Base-by-base conservation (phyloP, 2,797 vertebrate genomes). In the Artibeus lituratus region DNA sequence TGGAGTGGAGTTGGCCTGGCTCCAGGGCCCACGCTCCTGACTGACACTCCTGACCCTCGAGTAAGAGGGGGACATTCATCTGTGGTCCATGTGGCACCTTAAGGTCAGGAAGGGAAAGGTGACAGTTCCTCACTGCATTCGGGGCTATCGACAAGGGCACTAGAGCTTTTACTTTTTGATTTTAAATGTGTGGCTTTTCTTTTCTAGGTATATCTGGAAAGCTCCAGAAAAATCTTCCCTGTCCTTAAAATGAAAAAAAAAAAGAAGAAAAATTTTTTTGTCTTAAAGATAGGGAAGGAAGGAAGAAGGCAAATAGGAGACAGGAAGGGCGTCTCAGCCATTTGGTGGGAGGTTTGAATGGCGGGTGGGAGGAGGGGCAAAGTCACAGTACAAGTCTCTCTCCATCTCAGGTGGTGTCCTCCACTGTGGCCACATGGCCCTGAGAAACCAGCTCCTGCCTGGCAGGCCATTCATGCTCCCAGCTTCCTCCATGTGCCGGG, bases 11-110 rank as follows among this genome's bases (percentile, higher is more conserved):
- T 5, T 7, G 51, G 22, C 49, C 21, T 7, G 21, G 11, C 19
- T 42, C 47, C 8, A 6, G 24, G 29, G 9, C 15, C n/a, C 24
- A 2, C 0, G 19, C 22, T 39, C 24, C 53, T 29, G 10, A 24
- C 16, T 7, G 37, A 4, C 49, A 7, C 32, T 37, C 15, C 24
- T 2, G 0, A 2, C 5, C 21, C 35, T 29, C 2, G 0, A 9
- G 42, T 26, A 3, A 76, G 35, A 47, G 0, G 0, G 19, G 29
- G 22, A 55, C 2, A 0, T 32, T 26, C 6, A 0, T 59, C 29
- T 26, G 9, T 1, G 10, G 55, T 49, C 39, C 62, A 32, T 8
- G 1, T 10, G 55, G 57, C 11, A 5, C 44, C 14, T 19, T 5
- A 37, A 35, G 14, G 51, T 21, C 32, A 1, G 14, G 10, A 4